These are phyloP conservation scores for Sebastes trivittatus DNA, from an alignment of 2,797 vertebrate genomes.

Conservation along the genomic window DNA sequence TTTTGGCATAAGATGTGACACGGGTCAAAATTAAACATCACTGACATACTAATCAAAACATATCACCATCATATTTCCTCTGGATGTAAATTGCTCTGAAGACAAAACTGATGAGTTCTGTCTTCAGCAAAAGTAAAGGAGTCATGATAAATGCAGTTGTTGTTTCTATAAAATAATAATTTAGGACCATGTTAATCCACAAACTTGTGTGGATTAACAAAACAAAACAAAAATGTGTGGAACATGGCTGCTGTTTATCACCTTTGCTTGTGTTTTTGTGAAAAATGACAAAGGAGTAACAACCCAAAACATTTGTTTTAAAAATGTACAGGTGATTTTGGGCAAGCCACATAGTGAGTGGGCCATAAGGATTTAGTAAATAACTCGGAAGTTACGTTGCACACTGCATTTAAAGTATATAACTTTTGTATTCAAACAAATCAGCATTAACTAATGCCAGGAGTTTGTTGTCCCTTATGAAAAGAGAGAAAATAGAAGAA, in stretches of 20 bases:
- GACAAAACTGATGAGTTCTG: neutral
- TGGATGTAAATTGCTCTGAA: neutral
- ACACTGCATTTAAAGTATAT: neutral
- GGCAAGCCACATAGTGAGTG: neutral
- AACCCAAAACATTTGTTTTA: neutral
- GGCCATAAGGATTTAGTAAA: neutral
- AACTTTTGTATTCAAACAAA: neutral
- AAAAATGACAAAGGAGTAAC: neutral
- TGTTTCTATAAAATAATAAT: neutral
- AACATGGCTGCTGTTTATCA: neutral
- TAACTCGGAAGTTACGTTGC: neutral
- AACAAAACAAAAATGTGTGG: neutral
- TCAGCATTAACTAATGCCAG: neutral
- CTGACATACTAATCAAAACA: neutral
- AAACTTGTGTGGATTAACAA: neutral
- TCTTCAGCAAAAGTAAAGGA: neutral
- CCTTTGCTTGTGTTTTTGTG: neutral
- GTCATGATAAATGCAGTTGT: neutral
- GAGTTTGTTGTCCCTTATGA: neutral
- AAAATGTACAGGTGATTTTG: neutral
- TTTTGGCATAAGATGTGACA: neutral
- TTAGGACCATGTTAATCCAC: neutral
- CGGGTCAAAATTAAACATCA: neutral
- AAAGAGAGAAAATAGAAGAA: constrained; percentile 6
- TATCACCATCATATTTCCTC: neutral